phyloP scores from a whole-genome alignment of 2,888 invertebrate genomes.

The Agrenia bidenticulata region DNA sequence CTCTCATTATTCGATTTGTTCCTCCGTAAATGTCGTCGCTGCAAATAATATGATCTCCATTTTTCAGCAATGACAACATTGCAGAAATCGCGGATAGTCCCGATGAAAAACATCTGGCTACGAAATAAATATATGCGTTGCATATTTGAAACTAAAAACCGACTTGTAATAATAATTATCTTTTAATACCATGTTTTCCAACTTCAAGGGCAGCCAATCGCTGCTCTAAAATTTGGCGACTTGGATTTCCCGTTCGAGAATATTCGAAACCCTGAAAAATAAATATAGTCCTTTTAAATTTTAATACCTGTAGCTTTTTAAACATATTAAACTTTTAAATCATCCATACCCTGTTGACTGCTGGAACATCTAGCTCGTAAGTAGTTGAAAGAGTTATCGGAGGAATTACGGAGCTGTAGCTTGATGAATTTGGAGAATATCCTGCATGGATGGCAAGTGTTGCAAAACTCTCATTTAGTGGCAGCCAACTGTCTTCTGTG shows the following conservation, averaged over 20 bases:
- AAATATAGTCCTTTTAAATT: too few species aligned
- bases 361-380: conserved; percentile 84
- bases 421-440: conserved; percentile 85
- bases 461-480: conserved; percentile 66
- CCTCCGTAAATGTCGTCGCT: conserved; percentile 54
- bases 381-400: conserved; percentile 89
- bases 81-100: conserved; percentile 85
- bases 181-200: conserved; percentile 70
- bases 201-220: conserved; percentile 87
- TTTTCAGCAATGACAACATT: conserved; percentile 70
- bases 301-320: background rate
- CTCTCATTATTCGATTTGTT: conserved; percentile 56
- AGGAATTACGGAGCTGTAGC: conserved; percentile 86
- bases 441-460: conserved; percentile 90
- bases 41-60: conserved; percentile 66
- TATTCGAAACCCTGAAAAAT: conserved; percentile 81
- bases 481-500: conserved; percentile 35
- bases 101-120: conserved; percentile 68
- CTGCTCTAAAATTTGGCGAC: conserved; percentile 80
- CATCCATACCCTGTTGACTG: conserved; percentile 70
- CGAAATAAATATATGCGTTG: background rate
- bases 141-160: too few species aligned
- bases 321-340: too few species aligned
- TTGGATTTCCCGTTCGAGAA: conserved; percentile 91
- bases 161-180: too few species aligned